Conservation (phyloP, 1,140 invertebrate genomes). For the Marisa cornuarietis region DNA sequence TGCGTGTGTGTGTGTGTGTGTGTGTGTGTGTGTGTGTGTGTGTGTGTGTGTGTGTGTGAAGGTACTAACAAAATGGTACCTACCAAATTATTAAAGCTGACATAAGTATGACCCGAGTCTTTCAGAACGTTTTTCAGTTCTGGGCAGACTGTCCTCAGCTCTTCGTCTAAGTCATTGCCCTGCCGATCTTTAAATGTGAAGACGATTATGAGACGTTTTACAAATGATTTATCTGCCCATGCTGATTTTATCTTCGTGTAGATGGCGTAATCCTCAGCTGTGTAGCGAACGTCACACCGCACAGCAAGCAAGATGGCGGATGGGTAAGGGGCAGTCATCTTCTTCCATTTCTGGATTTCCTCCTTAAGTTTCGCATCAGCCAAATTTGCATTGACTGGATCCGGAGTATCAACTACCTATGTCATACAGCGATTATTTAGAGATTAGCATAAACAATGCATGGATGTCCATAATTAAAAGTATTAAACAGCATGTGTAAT, state of each 20-base stretch:
- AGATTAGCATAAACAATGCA: background rate
- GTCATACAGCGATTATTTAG: background rate
- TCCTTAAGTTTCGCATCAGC: background rate
- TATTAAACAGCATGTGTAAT: background rate
- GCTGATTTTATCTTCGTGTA: conserved; percentile 7
- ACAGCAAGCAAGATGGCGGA: background rate
- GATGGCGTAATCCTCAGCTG: conserved; percentile 17
- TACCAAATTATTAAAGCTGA: conserved; percentile 9
- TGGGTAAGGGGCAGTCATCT: background rate
- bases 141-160: conserved; percentile 1
- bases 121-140: conserved; percentile 13
- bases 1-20: no score
- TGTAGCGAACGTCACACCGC: conserved; percentile 10
- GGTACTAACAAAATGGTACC: no score
- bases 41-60: no score
- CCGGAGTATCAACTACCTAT: background rate
- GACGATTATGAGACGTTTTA: background rate
- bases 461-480: background rate
- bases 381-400: background rate
- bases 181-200: conserved; percentile 17
- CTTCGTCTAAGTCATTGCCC: conserved; percentile 3
- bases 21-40: no score
- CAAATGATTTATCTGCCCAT: background rate
- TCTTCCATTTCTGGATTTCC: background rate
- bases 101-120: conserved; percentile 1